These are phyloP conservation scores for Theretra japonica DNA, from an alignment of 2,888 invertebrate species.

Conservation along the genomic window DNA sequence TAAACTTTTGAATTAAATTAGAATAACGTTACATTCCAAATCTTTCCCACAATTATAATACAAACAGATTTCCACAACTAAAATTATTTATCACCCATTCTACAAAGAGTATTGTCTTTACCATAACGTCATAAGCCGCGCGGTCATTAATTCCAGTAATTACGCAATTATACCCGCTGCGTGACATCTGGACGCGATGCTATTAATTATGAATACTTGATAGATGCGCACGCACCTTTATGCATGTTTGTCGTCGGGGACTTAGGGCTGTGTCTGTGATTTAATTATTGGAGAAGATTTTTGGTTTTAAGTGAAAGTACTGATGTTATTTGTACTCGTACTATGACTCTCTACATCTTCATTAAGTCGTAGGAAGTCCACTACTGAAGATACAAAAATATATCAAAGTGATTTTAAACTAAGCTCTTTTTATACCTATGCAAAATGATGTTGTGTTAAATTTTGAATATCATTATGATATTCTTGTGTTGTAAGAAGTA, in stretches of 20 bases:
- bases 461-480: too few relatives aligned
- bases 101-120: background rate
- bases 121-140: background rate
- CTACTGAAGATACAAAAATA: too few relatives aligned
- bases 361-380: too few relatives aligned
- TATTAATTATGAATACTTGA: slow-evolving; percentile 12
- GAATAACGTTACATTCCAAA: too few relatives aligned
- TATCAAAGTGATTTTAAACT: too few relatives aligned
- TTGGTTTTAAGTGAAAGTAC: too few relatives aligned
- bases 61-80: background rate
- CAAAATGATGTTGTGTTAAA: too few relatives aligned
- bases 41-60: background rate
- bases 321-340: too few relatives aligned
- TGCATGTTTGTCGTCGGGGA: background rate
- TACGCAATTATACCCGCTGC: slow-evolving; percentile 14
- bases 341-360: too few relatives aligned
- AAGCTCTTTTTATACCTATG: too few relatives aligned
- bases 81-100: background rate
- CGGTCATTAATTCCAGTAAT: slow-evolving; percentile 21
- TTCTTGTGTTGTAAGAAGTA: too few relatives aligned
- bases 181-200: slow-evolving; percentile 15
- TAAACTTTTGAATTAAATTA: too few relatives aligned
- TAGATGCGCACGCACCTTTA: slow-evolving; percentile 26
- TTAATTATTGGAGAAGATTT: background rate
- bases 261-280: slow-evolving; percentile 8